These are phyloP conservation scores for Lymantria dispar DNA, from an alignment of 2,888 invertebrate species.

Conservation along the genomic window DNA sequence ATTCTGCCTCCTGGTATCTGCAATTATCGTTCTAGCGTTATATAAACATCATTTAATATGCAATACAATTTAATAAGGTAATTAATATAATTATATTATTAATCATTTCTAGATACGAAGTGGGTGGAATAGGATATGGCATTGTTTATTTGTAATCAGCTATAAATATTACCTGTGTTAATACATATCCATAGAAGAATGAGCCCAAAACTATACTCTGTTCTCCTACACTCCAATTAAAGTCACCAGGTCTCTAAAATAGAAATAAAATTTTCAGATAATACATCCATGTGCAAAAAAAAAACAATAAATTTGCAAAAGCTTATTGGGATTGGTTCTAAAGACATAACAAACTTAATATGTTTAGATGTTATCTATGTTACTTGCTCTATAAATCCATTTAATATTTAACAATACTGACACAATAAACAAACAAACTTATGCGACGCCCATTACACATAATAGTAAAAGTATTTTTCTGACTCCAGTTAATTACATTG, in stretches of 20 bases:
- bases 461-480: too few relatives aligned
- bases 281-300: too few relatives aligned
- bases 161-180: constrained; percentile 84
- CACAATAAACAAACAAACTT: too few relatives aligned
- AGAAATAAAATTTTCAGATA: constrained; percentile 4
- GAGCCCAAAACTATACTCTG: constrained; percentile 92
- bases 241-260: constrained; percentile 85
- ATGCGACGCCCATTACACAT: too few relatives aligned
- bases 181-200: constrained; percentile 92
- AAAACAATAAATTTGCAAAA: too few relatives aligned
- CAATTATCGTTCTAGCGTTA: background rate
- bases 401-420: too few relatives aligned
- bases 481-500: too few relatives aligned
- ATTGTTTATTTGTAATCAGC: background rate
- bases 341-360: too few relatives aligned
- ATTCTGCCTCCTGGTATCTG: constrained; percentile 88
- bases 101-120: background rate
- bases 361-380: background rate
- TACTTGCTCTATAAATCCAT: background rate
- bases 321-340: too few relatives aligned
- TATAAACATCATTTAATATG: background rate
- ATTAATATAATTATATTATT: background rate
- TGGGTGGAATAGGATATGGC: background rate
- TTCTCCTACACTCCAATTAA: constrained; percentile 89
- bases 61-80: background rate